These are phyloP conservation scores for Acanthopagrus latus DNA, from an alignment of 2,797 vertebrate genomes.

Conservation along the genomic window DNA sequence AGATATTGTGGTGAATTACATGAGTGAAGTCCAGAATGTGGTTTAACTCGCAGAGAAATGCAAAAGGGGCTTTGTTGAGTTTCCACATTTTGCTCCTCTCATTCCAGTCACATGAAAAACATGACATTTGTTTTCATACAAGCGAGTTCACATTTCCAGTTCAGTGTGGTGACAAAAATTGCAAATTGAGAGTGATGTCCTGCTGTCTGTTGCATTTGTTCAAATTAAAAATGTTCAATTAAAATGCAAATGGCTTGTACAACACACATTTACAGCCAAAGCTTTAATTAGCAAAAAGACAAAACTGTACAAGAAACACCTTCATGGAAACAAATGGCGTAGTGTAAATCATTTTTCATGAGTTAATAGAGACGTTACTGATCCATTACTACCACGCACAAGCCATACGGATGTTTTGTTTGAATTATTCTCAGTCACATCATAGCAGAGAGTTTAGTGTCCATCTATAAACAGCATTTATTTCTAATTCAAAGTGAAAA, in stretches of 20 bases:
- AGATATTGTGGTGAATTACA: background rate
- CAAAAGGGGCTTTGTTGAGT: background rate
- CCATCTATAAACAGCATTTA: too few relatives aligned
- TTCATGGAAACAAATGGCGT: background rate
- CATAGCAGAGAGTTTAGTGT: background rate
- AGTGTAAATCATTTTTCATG: background rate
- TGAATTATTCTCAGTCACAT: background rate
- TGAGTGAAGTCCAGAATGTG: background rate
- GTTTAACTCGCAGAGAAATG: background rate
- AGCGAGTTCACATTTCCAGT: background rate
- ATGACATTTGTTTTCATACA: background rate
- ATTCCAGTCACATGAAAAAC: background rate
- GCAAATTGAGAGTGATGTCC: slow-evolving; percentile 2
- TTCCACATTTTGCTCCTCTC: background rate
- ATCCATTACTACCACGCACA: background rate
- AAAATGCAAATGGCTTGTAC: slow-evolving; percentile 26
- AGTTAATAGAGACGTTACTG: slow-evolving; percentile 1
- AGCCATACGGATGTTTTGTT: background rate
- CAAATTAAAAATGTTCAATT: slow-evolving; percentile 22
- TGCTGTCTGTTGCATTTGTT: background rate
- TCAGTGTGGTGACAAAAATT: slow-evolving; percentile 6
- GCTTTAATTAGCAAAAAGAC: slow-evolving; percentile 5
- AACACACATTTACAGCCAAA: slow-evolving; percentile 16
- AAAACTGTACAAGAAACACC: background rate
- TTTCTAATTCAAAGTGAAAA: background rate